phyloP scores from a whole-genome alignment of 2,113 vertebrate species.

The Seriola rivoliana region DNA sequence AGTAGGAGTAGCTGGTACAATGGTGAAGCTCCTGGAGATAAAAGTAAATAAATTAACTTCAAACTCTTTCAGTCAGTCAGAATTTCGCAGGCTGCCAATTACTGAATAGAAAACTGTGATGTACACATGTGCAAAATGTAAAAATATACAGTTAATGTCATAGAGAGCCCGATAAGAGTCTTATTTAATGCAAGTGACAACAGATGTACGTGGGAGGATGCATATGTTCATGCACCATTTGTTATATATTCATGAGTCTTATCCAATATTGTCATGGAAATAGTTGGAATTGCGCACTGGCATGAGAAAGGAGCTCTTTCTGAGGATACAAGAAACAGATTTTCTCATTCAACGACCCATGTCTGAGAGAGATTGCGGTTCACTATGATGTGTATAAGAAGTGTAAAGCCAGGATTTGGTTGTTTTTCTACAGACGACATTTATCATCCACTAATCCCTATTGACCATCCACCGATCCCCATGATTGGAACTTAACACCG shows the following conservation, averaged over 20 bases:
- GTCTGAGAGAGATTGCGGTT: neutral
- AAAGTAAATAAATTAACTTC: too few species aligned
- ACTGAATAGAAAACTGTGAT: neutral
- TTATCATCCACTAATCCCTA: conserved; percentile 3
- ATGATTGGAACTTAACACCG: neutral
- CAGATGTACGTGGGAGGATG: conserved; percentile 34
- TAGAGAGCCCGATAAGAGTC: neutral
- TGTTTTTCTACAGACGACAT: conserved; percentile 34
- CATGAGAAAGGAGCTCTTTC: neutral
- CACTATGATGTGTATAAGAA: neutral
- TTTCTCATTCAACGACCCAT: neutral
- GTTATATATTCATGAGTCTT: neutral
- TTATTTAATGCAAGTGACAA: neutral
- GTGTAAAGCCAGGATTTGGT: neutral
- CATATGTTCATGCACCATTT: conserved; percentile 6
- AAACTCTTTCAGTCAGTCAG: too few species aligned
- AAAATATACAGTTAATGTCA: neutral
- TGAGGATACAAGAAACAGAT: neutral
- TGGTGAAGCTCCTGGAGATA: neutral
- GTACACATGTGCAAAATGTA: neutral
- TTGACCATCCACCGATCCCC: neutral
- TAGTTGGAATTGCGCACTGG: neutral
- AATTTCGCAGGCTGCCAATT: neutral
- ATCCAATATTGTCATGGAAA: neutral
- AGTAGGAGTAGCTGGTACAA: too few species aligned